Conservation (phyloP, 1,140 invertebrate genomes). For the Hylaeus volcanicus region DNA sequence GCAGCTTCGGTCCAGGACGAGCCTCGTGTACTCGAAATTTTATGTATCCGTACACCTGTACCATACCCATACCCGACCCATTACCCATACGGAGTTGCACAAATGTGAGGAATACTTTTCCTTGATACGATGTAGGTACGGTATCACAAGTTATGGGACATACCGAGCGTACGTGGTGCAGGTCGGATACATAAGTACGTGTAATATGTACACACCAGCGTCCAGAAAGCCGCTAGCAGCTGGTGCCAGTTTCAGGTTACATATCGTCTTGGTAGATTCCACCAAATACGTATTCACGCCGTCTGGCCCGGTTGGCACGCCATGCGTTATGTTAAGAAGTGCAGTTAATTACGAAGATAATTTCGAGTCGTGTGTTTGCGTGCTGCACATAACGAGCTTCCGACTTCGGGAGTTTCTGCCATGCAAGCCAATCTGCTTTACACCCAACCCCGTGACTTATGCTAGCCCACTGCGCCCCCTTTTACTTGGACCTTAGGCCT, state of each 20-base stretch:
- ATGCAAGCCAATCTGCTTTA: constrained; percentile 74
- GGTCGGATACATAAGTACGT: constrained; percentile 30
- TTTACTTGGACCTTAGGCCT: background rate
- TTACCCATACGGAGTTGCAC: background rate
- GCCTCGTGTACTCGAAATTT: constrained; percentile 20
- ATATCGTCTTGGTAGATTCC: constrained; percentile 76
- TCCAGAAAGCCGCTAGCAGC: constrained; percentile 66
- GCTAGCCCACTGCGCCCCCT: background rate
- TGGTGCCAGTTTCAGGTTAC: constrained; percentile 78
- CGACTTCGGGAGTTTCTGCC: constrained; percentile 72
- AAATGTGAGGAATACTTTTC: constrained; percentile 33
- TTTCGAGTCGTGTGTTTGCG: constrained; percentile 79
- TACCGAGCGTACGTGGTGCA: constrained; percentile 29
- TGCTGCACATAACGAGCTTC: constrained; percentile 79
- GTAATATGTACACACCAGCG: constrained; percentile 45
- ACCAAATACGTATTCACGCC: constrained; percentile 72
- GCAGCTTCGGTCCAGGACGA: background rate
- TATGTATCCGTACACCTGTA: constrained; percentile 28
- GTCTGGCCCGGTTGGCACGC: constrained; percentile 78
- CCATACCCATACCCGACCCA: background rate
- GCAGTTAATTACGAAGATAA: constrained; percentile 81
- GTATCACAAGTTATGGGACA: constrained; percentile 40
- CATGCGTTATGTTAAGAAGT: constrained; percentile 81
- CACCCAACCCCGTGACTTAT: constrained; percentile 45
- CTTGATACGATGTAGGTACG: background rate